Conservation (phyloP, 2,888 invertebrate genomes). For the Scelioninae gen. 2 region DNA sequence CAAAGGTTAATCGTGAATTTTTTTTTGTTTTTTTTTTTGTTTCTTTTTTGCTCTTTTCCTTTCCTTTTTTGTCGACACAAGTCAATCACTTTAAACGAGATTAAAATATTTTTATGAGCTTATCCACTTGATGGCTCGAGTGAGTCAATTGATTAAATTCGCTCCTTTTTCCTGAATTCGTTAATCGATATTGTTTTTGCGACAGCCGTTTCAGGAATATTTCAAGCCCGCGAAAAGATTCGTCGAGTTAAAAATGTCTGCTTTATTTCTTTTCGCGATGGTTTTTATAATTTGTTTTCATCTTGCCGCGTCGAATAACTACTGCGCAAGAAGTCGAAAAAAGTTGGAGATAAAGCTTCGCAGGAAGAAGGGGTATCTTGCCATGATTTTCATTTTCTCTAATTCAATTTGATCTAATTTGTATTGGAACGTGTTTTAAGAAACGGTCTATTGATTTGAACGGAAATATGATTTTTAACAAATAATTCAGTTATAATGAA, state of each 20-base stretch:
- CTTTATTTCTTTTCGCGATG: neutral
- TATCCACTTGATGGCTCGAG: slow-evolving; percentile 9
- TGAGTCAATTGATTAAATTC: slow-evolving; percentile 13
- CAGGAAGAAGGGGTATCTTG: neutral
- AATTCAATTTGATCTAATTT: neutral
- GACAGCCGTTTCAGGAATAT: neutral
- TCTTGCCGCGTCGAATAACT: neutral
- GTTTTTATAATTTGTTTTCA: too few relatives aligned
- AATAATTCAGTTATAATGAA: neutral
- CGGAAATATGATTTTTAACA: neutral
- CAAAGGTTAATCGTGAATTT: slow-evolving; percentile 53
- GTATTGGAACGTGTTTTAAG: neutral
- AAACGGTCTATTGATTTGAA: neutral
- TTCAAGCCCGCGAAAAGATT: neutral
- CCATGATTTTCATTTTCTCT: neutral
- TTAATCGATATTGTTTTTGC: slow-evolving; percentile 21
- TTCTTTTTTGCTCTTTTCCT: too few relatives aligned
- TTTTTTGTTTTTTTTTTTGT: too few relatives aligned
- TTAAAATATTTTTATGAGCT: slow-evolving; percentile 28
- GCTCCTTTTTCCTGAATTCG: neutral
- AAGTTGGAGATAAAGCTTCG: too few relatives aligned
- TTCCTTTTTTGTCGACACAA: slow-evolving; percentile 24
- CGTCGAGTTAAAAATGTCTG: neutral
- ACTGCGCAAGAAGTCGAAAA: too few relatives aligned
- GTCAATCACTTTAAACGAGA: slow-evolving; percentile 33